A percentile compares a stretch with the other conserved stretches of the same genome.
These are phyloP conservation scores for Eudyptes chrysolophus DNA, from an alignment of 2,113 vertebrate genomes.

Conservation along the genomic window DNA sequence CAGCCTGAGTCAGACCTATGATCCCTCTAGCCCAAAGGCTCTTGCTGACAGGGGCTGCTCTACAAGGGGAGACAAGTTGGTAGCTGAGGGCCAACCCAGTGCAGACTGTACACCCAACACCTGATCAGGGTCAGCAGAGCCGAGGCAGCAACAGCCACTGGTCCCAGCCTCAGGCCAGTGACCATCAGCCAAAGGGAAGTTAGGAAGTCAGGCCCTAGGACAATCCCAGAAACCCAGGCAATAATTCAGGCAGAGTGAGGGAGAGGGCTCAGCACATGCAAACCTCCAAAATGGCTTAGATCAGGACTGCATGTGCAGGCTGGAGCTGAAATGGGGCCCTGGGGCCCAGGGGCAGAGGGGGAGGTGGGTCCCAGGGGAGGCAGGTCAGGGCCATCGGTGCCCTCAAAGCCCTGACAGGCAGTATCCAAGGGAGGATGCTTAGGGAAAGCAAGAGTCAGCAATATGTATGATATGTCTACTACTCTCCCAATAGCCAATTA, in stretches of 20 bases:
- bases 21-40: not conserved
- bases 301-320: not conserved
- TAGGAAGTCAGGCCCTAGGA: not conserved
- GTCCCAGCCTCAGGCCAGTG: not conserved
- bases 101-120: not conserved
- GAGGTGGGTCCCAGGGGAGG: too few species aligned
- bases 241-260: not conserved
- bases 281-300: not conserved
- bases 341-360: not conserved
- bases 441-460: not conserved
- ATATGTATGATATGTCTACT: not conserved
- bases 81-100: not conserved
- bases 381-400: fast-evolving
- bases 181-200: not conserved
- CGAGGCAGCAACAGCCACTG: not conserved
- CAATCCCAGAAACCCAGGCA: not conserved
- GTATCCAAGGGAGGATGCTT: not conserved
- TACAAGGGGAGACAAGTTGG: too few species aligned
- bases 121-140: not conserved
- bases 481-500: not conserved
- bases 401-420: not conserved
- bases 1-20: not conserved
- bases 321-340: not conserved
- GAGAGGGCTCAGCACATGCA: not conserved
- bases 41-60: not conserved